Evolutionary conservation across 2,113 vertebrate genomes (phyloP).

Genomic region (Sminthopsis crassicaudata): DNA sequence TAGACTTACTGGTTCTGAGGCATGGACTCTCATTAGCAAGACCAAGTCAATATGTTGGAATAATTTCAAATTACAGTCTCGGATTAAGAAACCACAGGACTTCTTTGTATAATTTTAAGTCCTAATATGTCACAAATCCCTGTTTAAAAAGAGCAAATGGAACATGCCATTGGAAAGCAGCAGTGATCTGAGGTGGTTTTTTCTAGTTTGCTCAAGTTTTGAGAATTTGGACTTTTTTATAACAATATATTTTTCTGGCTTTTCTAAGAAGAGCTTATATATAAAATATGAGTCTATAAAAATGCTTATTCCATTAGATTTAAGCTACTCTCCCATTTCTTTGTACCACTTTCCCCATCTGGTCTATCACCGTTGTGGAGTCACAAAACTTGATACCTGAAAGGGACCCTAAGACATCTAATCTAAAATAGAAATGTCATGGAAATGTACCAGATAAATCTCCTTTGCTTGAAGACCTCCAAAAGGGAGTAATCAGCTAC

Average conservation of each 20-base stretch:
- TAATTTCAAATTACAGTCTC: conserved; percentile 58
- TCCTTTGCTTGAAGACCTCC: background rate
- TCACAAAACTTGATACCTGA: background rate
- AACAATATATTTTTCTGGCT: conserved; percentile 37
- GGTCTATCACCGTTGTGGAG: conserved; percentile 8
- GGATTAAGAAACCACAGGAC: conserved; percentile 67
- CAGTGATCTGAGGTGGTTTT: conserved; percentile 58
- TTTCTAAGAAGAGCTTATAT: conserved; percentile 13
- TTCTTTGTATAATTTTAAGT: conserved; percentile 62
- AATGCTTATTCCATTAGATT: background rate
- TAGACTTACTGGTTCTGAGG: conserved; percentile 67
- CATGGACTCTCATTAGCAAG: conserved; percentile 73
- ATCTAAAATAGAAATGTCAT: background rate
- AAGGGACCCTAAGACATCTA: background rate
- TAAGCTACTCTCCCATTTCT: background rate
- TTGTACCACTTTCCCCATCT: conserved; percentile 41
- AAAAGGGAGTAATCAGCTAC: background rate
- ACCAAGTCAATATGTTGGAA: conserved; percentile 69
- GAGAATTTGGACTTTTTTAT: conserved; percentile 35
- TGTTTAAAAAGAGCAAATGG: conserved; percentile 62
- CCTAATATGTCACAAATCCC: conserved; percentile 55
- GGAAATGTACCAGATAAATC: background rate
- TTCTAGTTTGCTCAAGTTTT: conserved; percentile 52
- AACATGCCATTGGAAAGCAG: conserved; percentile 63
- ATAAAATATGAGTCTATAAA: conserved; percentile 18